A percentile compares a stretch with the other conserved stretches of the same genome.
phyloP scores from a whole-genome alignment of 2,888 invertebrate genomes.

The Andrena hattorfiana region DNA sequence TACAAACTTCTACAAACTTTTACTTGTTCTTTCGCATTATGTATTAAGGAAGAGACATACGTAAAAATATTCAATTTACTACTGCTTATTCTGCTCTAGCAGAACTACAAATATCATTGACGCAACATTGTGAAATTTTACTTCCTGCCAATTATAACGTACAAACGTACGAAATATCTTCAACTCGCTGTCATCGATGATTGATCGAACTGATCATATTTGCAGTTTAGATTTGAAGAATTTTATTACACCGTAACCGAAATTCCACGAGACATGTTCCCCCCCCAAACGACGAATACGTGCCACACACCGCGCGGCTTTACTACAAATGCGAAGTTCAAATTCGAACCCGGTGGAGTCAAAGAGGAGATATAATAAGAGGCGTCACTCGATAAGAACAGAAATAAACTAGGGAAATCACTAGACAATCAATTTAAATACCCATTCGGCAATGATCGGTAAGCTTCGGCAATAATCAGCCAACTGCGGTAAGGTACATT shows the following conservation, averaged over 20 bases:
- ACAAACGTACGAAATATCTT: neutral
- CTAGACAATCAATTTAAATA: too few species aligned
- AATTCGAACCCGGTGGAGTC: neutral
- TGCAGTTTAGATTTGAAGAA: neutral
- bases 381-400: too few species aligned
- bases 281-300: neutral
- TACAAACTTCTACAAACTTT: neutral
- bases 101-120: neutral
- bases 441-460: too few species aligned
- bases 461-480: too few species aligned
- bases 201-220: neutral
- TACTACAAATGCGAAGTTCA: slow-evolving; percentile 6
- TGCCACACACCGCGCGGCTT: neutral
- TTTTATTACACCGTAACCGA: neutral
- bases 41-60: neutral
- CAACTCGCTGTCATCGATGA: neutral
- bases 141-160: neutral
- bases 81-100: neutral
- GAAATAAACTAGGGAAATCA: too few species aligned
- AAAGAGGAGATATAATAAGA: too few species aligned
- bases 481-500: too few species aligned
- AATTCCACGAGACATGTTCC: too few species aligned
- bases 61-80: neutral
- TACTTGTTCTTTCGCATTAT: neutral
- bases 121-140: neutral